Percentiles rank a stretch among this genome's conserved stretches.
Conservation (phyloP, 2,888 invertebrate genomes). For the Auanema sp. region DNA sequence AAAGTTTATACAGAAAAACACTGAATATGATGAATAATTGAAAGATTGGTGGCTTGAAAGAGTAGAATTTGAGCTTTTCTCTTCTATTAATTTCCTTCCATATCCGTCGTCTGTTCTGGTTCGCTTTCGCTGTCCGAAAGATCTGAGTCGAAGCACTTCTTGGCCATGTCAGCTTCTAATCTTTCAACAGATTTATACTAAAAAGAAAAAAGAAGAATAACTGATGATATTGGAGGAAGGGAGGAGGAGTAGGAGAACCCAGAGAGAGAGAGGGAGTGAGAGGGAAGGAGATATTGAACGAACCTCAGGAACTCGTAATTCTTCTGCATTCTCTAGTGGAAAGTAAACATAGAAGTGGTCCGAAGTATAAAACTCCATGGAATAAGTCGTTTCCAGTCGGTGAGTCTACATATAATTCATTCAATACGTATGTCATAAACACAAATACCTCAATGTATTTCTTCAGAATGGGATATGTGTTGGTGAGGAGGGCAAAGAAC, state of each 20-base stretch:
- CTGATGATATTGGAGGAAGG: not conserved
- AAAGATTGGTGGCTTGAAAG: too few species aligned
- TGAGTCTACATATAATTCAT: constrained; percentile 17
- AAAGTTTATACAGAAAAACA: too few species aligned
- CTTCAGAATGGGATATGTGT: constrained; percentile 37
- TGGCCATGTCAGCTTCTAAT: constrained; percentile 41
- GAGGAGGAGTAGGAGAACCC: not conserved
- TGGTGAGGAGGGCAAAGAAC: constrained; percentile 36
- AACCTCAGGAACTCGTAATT: constrained; percentile 54
- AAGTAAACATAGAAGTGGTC: constrained; percentile 39
- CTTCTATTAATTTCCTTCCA: too few species aligned
- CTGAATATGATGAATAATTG: too few species aligned
- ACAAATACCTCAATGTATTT: constrained; percentile 33
- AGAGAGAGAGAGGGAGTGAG: not conserved
- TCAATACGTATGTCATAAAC: not conserved
- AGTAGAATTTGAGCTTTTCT: too few species aligned
- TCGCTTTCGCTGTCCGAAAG: constrained; percentile 49
- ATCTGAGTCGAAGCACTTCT: constrained; percentile 48
- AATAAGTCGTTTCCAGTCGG: constrained; percentile 29
- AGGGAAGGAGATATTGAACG: constrained; percentile 5
- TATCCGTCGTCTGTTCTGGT: constrained; percentile 27
- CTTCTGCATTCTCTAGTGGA: constrained; percentile 50
- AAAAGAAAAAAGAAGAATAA: constrained; percentile 10
- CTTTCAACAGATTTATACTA: constrained; percentile 39
- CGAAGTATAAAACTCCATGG: constrained; percentile 43